phyloP scores from a whole-genome alignment of 2,113 vertebrate genomes.

The Arenaria interpres region DNA sequence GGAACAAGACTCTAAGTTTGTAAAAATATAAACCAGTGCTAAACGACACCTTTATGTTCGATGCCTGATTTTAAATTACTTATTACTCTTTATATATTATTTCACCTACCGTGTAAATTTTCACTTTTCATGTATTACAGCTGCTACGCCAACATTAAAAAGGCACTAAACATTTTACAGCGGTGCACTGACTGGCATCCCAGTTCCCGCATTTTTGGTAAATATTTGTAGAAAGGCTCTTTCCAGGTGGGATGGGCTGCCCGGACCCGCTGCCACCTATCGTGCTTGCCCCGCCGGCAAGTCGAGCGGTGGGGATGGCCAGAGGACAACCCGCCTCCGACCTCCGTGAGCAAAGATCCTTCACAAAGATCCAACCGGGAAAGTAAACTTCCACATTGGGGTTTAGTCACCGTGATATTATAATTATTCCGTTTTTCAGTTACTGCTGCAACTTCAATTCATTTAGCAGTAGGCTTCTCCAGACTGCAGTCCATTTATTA shows the following conservation, averaged over 20 bases:
- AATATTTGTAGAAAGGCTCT: not conserved
- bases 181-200: not conserved
- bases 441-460: conserved; percentile 65
- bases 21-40: conserved; percentile 22
- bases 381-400: not conserved
- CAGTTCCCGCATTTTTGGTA: not conserved
- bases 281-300: not conserved
- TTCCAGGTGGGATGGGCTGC: not conserved
- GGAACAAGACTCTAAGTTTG: not conserved
- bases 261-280: not conserved
- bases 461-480: conserved; percentile 70
- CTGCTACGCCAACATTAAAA: not conserved
- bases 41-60: not conserved
- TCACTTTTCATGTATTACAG: not conserved
- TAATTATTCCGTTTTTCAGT: conserved; percentile 53
- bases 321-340: not conserved
- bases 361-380: not conserved
- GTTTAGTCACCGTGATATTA: not conserved
- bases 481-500: conserved; percentile 74
- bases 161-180: not conserved
- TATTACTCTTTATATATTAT: not conserved
- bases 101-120: not conserved
- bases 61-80: not conserved
- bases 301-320: not conserved
- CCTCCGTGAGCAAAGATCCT: not conserved